A percentile compares a stretch with the other conserved stretches of the same genome.
Conservation (phyloP, 2,888 invertebrate species). For the Parapristionchus giblindavisi region DNA sequence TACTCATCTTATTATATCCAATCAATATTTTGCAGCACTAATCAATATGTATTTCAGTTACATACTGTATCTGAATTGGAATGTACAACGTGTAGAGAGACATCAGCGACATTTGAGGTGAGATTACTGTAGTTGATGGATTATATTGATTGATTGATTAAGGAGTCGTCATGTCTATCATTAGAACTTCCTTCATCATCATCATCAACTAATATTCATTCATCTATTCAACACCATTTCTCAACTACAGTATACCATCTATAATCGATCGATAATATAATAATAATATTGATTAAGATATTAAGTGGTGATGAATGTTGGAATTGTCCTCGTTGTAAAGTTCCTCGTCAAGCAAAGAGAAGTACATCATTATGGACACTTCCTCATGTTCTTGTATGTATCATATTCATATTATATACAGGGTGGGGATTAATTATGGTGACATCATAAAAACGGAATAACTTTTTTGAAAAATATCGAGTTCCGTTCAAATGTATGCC, state of each 20-base stretch:
- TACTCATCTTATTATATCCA: neutral
- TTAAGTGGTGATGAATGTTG: slow-evolving; percentile 58
- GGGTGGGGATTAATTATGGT: neutral
- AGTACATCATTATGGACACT: slow-evolving; percentile 59
- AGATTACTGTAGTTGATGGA: neutral
- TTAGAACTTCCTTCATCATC: slow-evolving; percentile 18
- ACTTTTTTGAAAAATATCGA: too few relatives aligned
- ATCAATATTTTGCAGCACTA: neutral
- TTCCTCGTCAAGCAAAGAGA: slow-evolving; percentile 47
- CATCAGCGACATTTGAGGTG: slow-evolving; percentile 62
- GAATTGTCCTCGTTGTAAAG: slow-evolving; percentile 64
- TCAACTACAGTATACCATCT: neutral
- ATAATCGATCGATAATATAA: neutral
- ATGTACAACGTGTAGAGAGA: slow-evolving; percentile 53
- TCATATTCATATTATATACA: neutral
- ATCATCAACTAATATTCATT: neutral
- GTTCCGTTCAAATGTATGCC: too few relatives aligned
- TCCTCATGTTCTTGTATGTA: slow-evolving; percentile 53
- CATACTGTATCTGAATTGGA: slow-evolving; percentile 57
- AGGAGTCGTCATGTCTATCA: slow-evolving; percentile 35
- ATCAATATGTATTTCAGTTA: slow-evolving; percentile 47
- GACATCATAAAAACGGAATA: too few relatives aligned
- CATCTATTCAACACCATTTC: slow-evolving; percentile 16
- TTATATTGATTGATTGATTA: neutral
- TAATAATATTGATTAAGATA: slow-evolving; percentile 44